phyloP scores from a whole-genome alignment of 2,113 vertebrate genomes.

The Rana temporaria region DNA sequence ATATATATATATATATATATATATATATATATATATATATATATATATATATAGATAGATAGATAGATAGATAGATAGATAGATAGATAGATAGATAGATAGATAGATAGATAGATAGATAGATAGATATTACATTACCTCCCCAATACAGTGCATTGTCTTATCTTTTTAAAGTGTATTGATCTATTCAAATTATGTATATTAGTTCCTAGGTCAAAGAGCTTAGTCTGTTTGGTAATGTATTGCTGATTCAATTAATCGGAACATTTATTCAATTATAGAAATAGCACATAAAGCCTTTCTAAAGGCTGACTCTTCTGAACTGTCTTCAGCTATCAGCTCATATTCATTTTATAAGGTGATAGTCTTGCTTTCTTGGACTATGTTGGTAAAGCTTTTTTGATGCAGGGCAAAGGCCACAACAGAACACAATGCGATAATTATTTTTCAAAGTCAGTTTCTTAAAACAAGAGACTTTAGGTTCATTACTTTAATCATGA shows the following conservation, averaged over 20 bases:
- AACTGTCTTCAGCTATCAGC: neutral
- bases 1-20: too few species aligned
- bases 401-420: too few species aligned
- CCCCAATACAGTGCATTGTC: neutral
- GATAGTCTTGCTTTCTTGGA: neutral
- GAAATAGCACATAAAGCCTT: neutral
- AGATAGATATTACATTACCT: neutral
- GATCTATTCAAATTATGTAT: conserved; percentile 8
- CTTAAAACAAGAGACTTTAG: too few species aligned
- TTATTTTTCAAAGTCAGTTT: too few species aligned
- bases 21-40: too few species aligned
- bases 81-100: too few species aligned
- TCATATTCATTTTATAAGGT: neutral
- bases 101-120: too few species aligned
- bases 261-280: conserved; percentile 6
- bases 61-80: too few species aligned
- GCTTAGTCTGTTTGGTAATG: conserved; percentile 8
- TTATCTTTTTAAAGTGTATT: neutral
- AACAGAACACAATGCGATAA: too few species aligned
- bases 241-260: conserved; percentile 15
- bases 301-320: neutral
- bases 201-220: conserved; percentile 9
- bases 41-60: too few species aligned
- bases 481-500: too few species aligned
- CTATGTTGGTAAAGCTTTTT: neutral